A percentile compares a stretch with the other conserved stretches of the same genome.
Evolutionary conservation across 2,888 invertebrate genomes (phyloP).

Genomic region (Ceriagrion tenellum): DNA sequence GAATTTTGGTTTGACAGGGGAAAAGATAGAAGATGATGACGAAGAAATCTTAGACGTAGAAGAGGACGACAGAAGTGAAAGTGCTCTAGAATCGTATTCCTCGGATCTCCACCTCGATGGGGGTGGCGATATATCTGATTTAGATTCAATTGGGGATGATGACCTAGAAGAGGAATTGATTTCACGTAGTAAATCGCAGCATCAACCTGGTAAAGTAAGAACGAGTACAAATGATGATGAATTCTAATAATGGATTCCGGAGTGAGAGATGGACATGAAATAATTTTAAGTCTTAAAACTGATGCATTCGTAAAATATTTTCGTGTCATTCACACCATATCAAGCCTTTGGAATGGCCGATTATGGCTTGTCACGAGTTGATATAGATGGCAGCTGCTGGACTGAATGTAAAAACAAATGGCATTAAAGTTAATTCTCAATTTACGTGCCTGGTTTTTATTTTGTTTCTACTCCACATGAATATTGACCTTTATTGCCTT

Average conservation of each 20-base stretch:
- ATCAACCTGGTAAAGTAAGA: constrained; percentile 21
- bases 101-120: constrained; percentile 44
- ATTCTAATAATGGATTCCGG: background rate
- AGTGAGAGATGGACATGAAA: background rate
- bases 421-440: background rate
- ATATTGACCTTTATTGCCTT: background rate
- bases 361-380: background rate
- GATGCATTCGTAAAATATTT: background rate
- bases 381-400: constrained; percentile 37
- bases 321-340: background rate
- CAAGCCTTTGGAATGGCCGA: background rate
- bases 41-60: constrained; percentile 46
- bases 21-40: constrained; percentile 57
- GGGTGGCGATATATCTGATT: constrained; percentile 49
- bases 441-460: background rate
- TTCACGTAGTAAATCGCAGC: constrained; percentile 28
- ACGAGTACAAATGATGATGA: constrained; percentile 44
- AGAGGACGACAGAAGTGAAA: constrained; percentile 61
- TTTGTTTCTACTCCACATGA: background rate
- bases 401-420: background rate
- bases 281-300: background rate
- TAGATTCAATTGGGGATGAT: constrained; percentile 56
- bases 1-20: constrained; percentile 51
- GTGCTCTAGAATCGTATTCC: constrained; percentile 44
- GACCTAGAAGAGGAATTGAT: constrained; percentile 47